Conservation (phyloP, 2,888 invertebrate species). For the Caenorhabditis sp. region DNA sequence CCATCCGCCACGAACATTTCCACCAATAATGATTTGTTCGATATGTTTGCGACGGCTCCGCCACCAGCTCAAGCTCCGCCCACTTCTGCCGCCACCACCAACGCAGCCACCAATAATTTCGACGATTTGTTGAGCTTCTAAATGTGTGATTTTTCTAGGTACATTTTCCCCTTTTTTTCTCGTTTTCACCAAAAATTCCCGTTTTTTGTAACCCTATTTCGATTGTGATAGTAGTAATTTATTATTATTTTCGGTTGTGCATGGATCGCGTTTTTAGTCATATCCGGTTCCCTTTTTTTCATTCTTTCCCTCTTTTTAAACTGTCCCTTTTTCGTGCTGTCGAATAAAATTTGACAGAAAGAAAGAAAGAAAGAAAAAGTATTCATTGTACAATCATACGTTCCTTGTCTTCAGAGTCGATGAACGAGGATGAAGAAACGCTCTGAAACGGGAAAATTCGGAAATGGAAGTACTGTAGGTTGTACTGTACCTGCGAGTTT, state of each 20-base stretch:
- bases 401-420: no score
- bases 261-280: slow-evolving; percentile 12
- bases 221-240: slow-evolving; percentile 23
- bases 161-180: slow-evolving; percentile 3
- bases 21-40: slow-evolving; percentile 38
- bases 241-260: slow-evolving; percentile 19
- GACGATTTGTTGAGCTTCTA: slow-evolving; percentile 47
- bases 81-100: slow-evolving; percentile 15
- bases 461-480: no score
- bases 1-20: no score
- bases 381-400: no score
- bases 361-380: no score
- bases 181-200: not conserved
- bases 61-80: slow-evolving; percentile 18
- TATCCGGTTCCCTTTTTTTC: not conserved
- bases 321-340: not conserved
- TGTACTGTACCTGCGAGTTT: no score
- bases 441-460: no score
- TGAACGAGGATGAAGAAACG: no score
- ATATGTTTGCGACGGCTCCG: slow-evolving; percentile 35
- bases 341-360: not conserved
- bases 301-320: not conserved
- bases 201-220: slow-evolving; percentile 8
- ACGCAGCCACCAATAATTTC: slow-evolving; percentile 27
- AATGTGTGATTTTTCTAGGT: slow-evolving; percentile 1